These are phyloP conservation scores for Eudemis profundana DNA, from an alignment of 2,888 invertebrate species.

Conservation along the genomic window DNA sequence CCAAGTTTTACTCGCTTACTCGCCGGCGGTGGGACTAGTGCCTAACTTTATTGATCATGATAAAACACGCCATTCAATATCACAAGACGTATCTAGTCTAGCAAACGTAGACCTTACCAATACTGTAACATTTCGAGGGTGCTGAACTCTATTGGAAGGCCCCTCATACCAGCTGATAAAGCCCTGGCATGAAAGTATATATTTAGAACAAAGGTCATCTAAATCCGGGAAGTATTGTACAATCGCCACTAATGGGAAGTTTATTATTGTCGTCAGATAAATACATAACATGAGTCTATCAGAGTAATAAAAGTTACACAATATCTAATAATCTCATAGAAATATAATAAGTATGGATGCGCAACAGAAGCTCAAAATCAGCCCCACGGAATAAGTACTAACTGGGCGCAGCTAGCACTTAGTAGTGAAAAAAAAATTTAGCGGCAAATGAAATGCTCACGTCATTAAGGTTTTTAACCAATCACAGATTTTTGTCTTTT, in stretches of 20 bases:
- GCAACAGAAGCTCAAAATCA: too few species aligned
- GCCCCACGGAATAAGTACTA: too few species aligned
- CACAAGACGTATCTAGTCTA: slow-evolving; percentile 25
- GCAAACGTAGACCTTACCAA: slow-evolving; percentile 68
- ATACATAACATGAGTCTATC: background rate
- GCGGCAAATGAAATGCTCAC: too few species aligned
- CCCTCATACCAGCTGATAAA: slow-evolving; percentile 71
- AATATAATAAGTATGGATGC: too few species aligned
- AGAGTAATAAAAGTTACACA: background rate
- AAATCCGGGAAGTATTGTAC: slow-evolving; percentile 2
- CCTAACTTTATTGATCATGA: background rate
- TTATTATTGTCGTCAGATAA: background rate
- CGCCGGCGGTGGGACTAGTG: too few species aligned
- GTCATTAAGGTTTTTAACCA: too few species aligned
- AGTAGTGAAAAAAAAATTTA: too few species aligned
- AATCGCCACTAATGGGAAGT: background rate
- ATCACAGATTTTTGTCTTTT: too few species aligned
- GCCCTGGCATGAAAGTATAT: slow-evolving; percentile 64
- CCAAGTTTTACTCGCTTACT: too few species aligned
- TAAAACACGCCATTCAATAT: slow-evolving; percentile 31
- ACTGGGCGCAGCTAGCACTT: too few species aligned
- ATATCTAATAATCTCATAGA: background rate
- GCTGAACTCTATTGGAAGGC: slow-evolving; percentile 76
- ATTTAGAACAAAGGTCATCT: slow-evolving; percentile 44
- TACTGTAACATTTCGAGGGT: slow-evolving; percentile 72